Evolutionary conservation across 2,797 vertebrate genomes (phyloP).

Genomic region (Ambastaia sidthimunki): DNA sequence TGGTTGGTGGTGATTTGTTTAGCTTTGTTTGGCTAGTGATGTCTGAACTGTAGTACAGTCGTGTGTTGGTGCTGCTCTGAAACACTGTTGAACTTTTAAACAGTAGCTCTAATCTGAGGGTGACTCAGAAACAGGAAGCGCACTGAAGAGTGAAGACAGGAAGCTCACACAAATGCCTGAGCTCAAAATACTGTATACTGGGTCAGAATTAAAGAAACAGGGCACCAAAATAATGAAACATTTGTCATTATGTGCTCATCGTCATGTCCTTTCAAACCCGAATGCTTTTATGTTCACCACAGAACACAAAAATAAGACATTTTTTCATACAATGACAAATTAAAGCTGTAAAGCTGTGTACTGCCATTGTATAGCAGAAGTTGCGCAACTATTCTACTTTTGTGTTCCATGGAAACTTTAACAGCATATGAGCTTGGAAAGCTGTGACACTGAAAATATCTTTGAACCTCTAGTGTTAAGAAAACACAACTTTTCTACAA

Average conservation of each 20-base stretch:
- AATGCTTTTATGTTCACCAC: background rate
- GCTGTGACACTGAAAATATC: background rate
- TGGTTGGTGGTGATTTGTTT: background rate
- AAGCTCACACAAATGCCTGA: constrained; percentile 36
- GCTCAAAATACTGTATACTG: constrained; percentile 14
- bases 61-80: background rate
- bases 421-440: background rate
- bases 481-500: no score
- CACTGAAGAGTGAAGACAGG: constrained; percentile 19
- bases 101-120: constrained; percentile 35
- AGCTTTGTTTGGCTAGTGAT: background rate
- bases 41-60: background rate
- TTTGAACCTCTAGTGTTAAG: background rate
- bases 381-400: background rate
- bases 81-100: constrained; percentile 21
- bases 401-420: background rate
- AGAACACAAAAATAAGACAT: background rate
- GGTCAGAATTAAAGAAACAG: no score
- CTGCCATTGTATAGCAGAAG: background rate
- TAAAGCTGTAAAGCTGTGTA: background rate
- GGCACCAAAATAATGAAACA: background rate
- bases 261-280: background rate
- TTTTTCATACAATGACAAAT: background rate
- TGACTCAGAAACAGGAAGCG: constrained; percentile 38
- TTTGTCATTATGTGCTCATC: background rate